phyloP scores from a whole-genome alignment of 2,888 invertebrate species.

The Homarus gammarus region DNA sequence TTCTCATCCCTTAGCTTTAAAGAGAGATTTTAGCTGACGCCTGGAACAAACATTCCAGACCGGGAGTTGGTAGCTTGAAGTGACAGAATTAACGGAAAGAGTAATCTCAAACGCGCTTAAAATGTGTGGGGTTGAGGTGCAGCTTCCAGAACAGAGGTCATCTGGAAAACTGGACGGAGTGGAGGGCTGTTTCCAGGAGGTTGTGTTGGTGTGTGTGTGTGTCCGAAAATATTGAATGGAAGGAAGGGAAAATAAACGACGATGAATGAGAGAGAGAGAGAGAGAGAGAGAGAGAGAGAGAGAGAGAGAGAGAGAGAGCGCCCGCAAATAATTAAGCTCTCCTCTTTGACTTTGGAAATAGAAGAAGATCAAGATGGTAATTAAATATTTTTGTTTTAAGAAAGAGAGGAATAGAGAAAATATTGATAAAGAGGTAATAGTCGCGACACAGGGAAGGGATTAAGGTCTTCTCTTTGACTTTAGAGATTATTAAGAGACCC shows the following conservation, averaged over 20 bases:
- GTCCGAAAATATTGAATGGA: too few relatives aligned
- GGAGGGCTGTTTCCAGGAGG: neutral
- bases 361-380: too few relatives aligned
- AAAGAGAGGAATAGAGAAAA: too few relatives aligned
- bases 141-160: neutral
- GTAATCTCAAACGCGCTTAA: neutral
- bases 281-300: neutral
- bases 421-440: too few relatives aligned
- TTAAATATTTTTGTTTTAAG: too few relatives aligned
- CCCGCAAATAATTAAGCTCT: too few relatives aligned
- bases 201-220: neutral
- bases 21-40: too few relatives aligned
- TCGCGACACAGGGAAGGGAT: too few relatives aligned
- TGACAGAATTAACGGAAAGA: constrained; percentile 9
- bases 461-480: too few relatives aligned
- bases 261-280: neutral
- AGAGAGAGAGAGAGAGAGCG: neutral
- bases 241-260: neutral
- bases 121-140: neutral
- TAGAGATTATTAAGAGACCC: too few relatives aligned
- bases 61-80: neutral
- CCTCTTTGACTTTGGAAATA: too few relatives aligned
- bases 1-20: too few relatives aligned
- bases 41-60: neutral
- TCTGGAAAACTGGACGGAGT: neutral